phyloP scores from a whole-genome alignment of 2,888 invertebrate species.

The Oscheius sp. region DNA sequence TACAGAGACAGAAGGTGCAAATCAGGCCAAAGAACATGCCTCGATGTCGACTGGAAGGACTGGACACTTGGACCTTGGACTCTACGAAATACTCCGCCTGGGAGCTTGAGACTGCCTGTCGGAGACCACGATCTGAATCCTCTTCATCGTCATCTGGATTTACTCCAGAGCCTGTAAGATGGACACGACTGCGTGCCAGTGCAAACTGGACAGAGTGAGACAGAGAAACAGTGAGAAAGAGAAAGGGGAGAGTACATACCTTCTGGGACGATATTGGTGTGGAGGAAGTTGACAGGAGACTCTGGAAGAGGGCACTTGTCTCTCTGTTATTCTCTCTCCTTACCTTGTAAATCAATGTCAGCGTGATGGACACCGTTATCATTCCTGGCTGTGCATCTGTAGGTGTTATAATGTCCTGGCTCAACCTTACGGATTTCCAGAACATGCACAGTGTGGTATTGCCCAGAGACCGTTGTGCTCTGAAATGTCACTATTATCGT shows the following conservation, averaged over 20 bases:
- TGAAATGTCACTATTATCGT: constrained; percentile 36
- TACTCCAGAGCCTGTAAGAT: constrained; percentile 36
- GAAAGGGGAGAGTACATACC: constrained; percentile 18
- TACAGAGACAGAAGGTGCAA: too few species aligned
- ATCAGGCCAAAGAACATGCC: too few species aligned
- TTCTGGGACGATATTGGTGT: constrained; percentile 38
- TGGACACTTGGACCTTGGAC: background rate
- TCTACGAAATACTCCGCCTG: constrained; percentile 23
- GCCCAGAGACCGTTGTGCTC: constrained; percentile 64
- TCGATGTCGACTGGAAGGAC: too few species aligned
- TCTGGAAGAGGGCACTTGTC: constrained; percentile 7
- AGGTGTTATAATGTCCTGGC: constrained; percentile 62
- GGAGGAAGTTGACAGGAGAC: constrained; percentile 14
- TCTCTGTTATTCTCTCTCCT: too few species aligned
- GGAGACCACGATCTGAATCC: constrained; percentile 37
- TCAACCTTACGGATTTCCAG: constrained; percentile 66
- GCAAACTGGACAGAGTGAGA: background rate
- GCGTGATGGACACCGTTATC: constrained; percentile 70
- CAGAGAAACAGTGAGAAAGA: background rate
- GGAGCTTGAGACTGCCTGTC: constrained; percentile 1
- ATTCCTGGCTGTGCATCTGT: constrained; percentile 70
- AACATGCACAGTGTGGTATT: constrained; percentile 66
- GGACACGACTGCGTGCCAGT: constrained; percentile 10
- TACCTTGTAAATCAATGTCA: constrained; percentile 64
- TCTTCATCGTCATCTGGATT: constrained; percentile 33